A percentile compares a stretch with the other conserved stretches of the same genome.
Conservation (phyloP, 23 tunicate genomes). For the Oikopleura vanhoeffeni region DNA sequence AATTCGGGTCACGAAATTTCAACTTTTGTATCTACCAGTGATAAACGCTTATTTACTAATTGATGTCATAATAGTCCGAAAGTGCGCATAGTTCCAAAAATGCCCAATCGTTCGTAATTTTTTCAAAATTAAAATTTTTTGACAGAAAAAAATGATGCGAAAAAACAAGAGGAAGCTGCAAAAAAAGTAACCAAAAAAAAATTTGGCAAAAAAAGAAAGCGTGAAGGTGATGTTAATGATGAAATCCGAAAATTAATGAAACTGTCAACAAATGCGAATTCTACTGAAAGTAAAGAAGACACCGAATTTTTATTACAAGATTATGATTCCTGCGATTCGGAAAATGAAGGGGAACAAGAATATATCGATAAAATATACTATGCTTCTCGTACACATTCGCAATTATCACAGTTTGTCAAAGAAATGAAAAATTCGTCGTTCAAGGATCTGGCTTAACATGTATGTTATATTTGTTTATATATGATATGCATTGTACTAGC, state of each 20-base stretch:
- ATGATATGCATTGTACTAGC: no score
- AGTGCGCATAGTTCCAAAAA: no score
- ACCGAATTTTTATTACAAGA: neutral
- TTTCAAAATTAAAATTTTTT: no score
- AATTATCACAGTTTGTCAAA: constrained; percentile 64
- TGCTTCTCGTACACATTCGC: constrained; percentile 56
- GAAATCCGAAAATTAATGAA: neutral
- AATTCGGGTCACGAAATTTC: no score
- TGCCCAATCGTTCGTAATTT: no score
- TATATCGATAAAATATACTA: neutral
- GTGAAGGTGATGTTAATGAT: neutral
- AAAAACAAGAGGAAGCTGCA: no score
- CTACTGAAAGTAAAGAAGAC: neutral
- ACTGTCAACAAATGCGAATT: neutral
- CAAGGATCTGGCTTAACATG: neutral
- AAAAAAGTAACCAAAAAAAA: no score
- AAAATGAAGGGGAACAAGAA: constrained; percentile 23
- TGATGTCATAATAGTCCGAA: no score
- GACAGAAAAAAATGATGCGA: no score
- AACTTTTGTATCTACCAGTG: no score
- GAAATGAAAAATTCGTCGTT: constrained; percentile 70
- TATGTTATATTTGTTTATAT: no score
- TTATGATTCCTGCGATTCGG: neutral
- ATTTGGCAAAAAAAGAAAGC: neutral
- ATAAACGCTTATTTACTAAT: no score